These are phyloP conservation scores for Pteropus rufus DNA, from an alignment of 2,797 vertebrate species.

Conservation along the genomic window DNA sequence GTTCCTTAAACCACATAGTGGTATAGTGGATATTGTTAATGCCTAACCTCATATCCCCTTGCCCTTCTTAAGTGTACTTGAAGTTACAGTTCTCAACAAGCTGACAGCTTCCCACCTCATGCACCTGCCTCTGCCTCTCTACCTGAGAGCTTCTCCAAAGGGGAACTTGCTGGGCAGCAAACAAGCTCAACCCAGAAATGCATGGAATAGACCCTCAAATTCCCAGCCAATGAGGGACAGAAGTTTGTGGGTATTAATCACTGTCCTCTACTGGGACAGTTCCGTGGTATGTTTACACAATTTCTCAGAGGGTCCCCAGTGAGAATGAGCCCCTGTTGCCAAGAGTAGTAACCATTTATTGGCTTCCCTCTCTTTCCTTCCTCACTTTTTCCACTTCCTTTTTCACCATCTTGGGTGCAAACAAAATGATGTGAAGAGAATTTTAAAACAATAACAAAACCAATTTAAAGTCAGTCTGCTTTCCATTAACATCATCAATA, in stretches of 20 bases:
- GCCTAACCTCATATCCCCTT: too few species aligned
- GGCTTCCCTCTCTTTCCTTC: background rate
- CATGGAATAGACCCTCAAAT: background rate
- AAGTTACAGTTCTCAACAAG: background rate
- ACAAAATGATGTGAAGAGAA: background rate
- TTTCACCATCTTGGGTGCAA: background rate
- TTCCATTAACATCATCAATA: background rate
- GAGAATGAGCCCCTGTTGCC: background rate
- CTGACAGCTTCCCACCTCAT: background rate
- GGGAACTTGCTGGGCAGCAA: background rate
- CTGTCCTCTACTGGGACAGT: background rate
- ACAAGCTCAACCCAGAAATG: background rate
- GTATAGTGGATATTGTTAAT: too few species aligned
- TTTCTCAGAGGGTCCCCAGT: background rate
- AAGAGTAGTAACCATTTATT: background rate
- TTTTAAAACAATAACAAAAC: conserved; percentile 4
- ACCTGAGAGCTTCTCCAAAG: background rate
- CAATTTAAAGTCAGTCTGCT: background rate
- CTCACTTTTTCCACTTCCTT: background rate
- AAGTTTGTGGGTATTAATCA: background rate
- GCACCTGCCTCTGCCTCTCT: background rate
- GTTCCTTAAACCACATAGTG: background rate
- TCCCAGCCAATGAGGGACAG: background rate
- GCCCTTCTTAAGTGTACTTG: background rate
- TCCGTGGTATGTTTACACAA: background rate